Conservation (phyloP, 2,888 invertebrate genomes). For the Lamproptera curius region DNA sequence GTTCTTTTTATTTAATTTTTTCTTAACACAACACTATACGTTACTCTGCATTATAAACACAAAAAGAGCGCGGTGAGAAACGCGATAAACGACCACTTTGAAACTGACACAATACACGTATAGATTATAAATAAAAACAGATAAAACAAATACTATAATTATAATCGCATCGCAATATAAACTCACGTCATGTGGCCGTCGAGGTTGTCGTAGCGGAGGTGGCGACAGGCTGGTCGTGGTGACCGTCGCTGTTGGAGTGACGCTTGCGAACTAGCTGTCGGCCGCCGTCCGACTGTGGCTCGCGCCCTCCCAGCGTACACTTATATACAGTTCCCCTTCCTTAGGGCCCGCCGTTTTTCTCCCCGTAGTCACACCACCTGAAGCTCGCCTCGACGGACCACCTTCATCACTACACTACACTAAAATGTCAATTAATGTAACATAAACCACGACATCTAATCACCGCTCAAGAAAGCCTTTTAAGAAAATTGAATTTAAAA, state of each 20-base stretch:
- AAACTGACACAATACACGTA: too few species aligned
- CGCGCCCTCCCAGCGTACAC: constrained; percentile 52
- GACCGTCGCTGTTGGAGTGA: constrained; percentile 60
- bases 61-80: too few species aligned
- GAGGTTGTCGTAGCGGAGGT: constrained; percentile 25
- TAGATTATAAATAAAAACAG: too few species aligned
- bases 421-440: not conserved
- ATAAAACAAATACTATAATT: too few species aligned
- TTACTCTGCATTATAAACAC: too few species aligned
- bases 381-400: too few species aligned
- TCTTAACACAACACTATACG: too few species aligned
- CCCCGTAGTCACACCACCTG: constrained; percentile 42
- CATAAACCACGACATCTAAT: not conserved
- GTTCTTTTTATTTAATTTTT: too few species aligned
- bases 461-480: too few species aligned
- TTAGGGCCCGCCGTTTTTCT: constrained; percentile 42
- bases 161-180: too few species aligned
- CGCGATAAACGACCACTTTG: too few species aligned
- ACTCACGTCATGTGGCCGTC: constrained; percentile 18
- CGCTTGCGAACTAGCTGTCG: constrained; percentile 51
- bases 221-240: constrained; percentile 32
- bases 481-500: too few species aligned
- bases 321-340: constrained; percentile 68
- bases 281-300: constrained; percentile 62
- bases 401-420: constrained; percentile 8